Base-by-base conservation (phyloP, 2,888 invertebrate genomes). In the Tenthredo notha region DNA sequence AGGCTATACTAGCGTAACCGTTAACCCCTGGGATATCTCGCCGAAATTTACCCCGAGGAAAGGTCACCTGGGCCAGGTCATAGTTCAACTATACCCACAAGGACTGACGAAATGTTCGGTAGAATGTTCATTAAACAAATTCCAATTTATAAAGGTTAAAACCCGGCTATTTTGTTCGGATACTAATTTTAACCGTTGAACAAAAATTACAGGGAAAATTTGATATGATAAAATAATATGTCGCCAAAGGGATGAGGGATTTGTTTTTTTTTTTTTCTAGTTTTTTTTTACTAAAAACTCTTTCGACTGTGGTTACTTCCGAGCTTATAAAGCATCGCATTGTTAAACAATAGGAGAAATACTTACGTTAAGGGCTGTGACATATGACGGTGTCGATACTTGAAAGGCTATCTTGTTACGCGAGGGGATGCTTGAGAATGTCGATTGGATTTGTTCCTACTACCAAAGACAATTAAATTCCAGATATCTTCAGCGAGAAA, bases 91-190 rank as follows among this genome's bases (percentile, higher is more conserved):
- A 77, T 29, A 77, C 43, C 43, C 43, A 25, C 29, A 43, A 43
- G n/a, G 10, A 25, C 74, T 43, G 43, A 74, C 43, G 77, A 29
- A 21, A 29, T 29, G 29, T 5, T 21, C 15, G 15, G 18, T n/a
- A 77, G 77, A 77, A 54, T 77, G 54, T 54, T 77, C 77, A 77
- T 77, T 77, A 77, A 77, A 54, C 10, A 77, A 77, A 77, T 77
- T 50, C 50, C 77, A 77, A 77, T 77, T 54, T 25, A 33, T 54
- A 15, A 25, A 18, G 33, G 15, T 21, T 15, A 12, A 43, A 43
- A 43, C 25, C 25, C 6, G 9, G 21, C 21, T 43, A 25, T 43
- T 43, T 43, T 3, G 4, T 21, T 25, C 43, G 40, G 43, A 1
- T n/a, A 33, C 1, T 67, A 33, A 29, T 10, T 29, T 33, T 12